Base-by-base conservation (phyloP, 2,113 vertebrate genomes). In the Perca flavescens region DNA sequence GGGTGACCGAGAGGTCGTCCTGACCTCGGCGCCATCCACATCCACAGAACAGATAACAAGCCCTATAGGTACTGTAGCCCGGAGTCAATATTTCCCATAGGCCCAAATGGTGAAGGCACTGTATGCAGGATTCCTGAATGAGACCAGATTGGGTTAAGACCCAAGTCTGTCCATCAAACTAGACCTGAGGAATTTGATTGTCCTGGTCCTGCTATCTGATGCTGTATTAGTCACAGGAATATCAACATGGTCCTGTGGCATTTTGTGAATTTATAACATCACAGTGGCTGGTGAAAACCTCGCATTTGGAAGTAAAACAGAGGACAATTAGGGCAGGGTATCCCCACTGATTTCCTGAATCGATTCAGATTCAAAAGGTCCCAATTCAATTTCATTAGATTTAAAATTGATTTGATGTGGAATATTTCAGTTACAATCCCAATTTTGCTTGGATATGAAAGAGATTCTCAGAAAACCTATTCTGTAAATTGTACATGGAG, bases 11-110 rank as follows among this genome's bases (percentile, higher is more conserved):
- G 84, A 57, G 63, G 71, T 78, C 13, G 1, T 46, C 50, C 36
- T 86, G 74, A 91, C 75, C 81, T 85, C 46, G 0, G 60, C 16
- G 47, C 74, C 77, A 83, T 74, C 54, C 74, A 61, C 66, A 68
- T 50, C 43, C 69, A 58, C 15, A 71, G 40, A 74, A 40, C 15
- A 80, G 80, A 77, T 86, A 86, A 84, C 61, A 69, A 70, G 77
- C 6, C 28, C 21, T 54, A 73, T 28, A 72, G 43, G 25, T 49
- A 43, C 77, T 62, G 68, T 47, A 64, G 52, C 43, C 14, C 14
- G 5, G 0, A n/a, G 70, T 56, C 46, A 56, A 31, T 76, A 28
- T 34, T 5, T 72, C 12, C 36, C 25, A 78, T 53, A 61, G 52
- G 66, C 63, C 61, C 12, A 63, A 46, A 68, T 47, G 16, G 9